A percentile compares a stretch with the other conserved stretches of the same genome.
Conservation (phyloP, 2,888 invertebrate genomes). For the Cylindroiulus punctatus region DNA sequence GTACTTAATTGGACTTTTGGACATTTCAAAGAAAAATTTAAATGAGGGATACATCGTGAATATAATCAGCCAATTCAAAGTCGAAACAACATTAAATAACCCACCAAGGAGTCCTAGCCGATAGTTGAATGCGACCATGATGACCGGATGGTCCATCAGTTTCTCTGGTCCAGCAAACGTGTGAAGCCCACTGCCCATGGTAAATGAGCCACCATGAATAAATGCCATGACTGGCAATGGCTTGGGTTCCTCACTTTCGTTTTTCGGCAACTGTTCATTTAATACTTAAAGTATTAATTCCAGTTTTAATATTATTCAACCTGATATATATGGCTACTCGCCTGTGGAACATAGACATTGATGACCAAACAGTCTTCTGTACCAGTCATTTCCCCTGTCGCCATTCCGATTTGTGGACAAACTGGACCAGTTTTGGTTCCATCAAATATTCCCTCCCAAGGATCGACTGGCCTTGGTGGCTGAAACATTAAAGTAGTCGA, state of each 20-base stretch:
- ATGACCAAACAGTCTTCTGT: constrained; percentile 49
- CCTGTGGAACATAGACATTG: constrained; percentile 28
- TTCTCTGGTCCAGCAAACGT: constrained; percentile 67
- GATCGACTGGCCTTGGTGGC: constrained; percentile 50
- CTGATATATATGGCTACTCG: background rate
- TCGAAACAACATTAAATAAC: background rate
- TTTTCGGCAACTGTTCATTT: background rate
- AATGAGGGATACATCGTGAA: too few relatives aligned
- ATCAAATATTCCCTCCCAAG: constrained; percentile 51
- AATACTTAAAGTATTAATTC: background rate
- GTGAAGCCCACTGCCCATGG: constrained; percentile 60
- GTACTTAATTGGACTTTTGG: too few relatives aligned
- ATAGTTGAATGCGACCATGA: constrained; percentile 69
- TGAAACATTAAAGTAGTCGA: background rate
- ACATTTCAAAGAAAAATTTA: too few relatives aligned
- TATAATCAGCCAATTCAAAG: too few relatives aligned
- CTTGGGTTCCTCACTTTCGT: background rate
- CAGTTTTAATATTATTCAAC: too few relatives aligned
- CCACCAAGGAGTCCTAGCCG: constrained; percentile 67
- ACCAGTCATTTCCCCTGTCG: background rate
- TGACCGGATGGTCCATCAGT: constrained; percentile 68
- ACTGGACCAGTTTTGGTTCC: constrained; percentile 44
- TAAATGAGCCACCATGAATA: constrained; percentile 64
- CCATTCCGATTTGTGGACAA: constrained; percentile 24
- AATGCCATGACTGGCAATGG: constrained; percentile 63